Conservation (phyloP, 2,113 vertebrate genomes). For the Chamaetylas fuelleborni region DNA sequence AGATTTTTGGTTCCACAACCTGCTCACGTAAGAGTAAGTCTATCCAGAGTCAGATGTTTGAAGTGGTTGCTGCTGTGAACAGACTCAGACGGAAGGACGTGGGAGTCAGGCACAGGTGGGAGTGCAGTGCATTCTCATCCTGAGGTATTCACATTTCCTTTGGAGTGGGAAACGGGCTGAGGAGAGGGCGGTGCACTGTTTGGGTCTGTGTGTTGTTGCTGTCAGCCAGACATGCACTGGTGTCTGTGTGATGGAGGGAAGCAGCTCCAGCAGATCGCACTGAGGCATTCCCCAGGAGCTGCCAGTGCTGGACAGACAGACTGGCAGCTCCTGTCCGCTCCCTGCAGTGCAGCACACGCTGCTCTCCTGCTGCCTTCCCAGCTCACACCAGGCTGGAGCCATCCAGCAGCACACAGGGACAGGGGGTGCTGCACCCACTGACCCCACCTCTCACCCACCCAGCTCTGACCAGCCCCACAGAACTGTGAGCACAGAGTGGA, state of each 20-base stretch:
- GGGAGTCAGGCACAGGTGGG: not conserved
- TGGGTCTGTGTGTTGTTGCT: not conserved
- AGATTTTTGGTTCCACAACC: not conserved
- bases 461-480: fast-evolving
- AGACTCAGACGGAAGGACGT: not conserved
- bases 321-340: not conserved
- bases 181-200: too few relatives aligned
- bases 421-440: not conserved
- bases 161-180: not conserved
- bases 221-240: not conserved
- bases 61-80: not conserved
- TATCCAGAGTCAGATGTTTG: not conserved
- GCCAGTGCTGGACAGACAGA: not conserved
- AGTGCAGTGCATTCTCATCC: not conserved
- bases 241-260: fast-evolving
- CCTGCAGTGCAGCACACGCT: not conserved
- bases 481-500: fast-evolving
- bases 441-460: not conserved
- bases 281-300: not conserved
- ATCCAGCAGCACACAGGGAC: fast-evolving
- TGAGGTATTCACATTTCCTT: not conserved
- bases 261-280: not conserved
- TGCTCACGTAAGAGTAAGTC: not conserved
- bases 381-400: not conserved
- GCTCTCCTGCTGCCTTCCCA: not conserved